Evolutionary conservation across 2,888 invertebrate genomes (phyloP), one percentile per base, ranked within the genome.

Genomic region (Erpobdella octoculata): DNA sequence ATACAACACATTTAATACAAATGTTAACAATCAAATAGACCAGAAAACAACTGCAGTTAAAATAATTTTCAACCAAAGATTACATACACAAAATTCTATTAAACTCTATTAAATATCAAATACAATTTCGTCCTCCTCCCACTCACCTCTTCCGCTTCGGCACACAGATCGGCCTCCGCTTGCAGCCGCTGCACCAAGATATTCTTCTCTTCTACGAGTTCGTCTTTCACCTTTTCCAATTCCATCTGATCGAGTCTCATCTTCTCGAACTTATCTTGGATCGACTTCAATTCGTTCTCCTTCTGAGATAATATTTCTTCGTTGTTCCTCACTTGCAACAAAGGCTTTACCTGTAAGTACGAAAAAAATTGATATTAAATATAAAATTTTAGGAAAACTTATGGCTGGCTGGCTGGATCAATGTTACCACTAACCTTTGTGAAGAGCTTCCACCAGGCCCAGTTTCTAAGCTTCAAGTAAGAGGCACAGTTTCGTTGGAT

Each of bases 381-480:
- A n/a, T 41, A 41, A 41, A 18, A 41, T 12, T 41, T 41, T 41
- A 41, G 46, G 12, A 18, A 15, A 15, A 41, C n/a, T n/a, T 64
- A 12, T 9, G 33, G 9, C 5, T 64, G 18, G 28, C 28, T 36
- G 36, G 36, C 12, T 38, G 38, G 36, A 6, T 33, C 37, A 21
- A 25, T 35, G n/a, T 66, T 37, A 28, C 21, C 15, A 33, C 25
- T 96, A 71, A 88, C 87, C 88, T 99, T 99, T 37, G 97, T 98
- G 83, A 98, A 98, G 76, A 99, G 86, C 78, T 99, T 87, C 99
- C 99, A 99, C 99, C 99, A 99, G 79, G 97, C 94, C 99, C 99
- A 99, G 84, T 99, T 98, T 75, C 97, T 88, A 48, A 99, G 86
- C 83, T 98, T 98, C 76, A 99, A 86, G 82, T 98, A 99, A 0